Conservation (phyloP, 53 echinoderm and acorn worm species). For the Echinometra lucunter region DNA sequence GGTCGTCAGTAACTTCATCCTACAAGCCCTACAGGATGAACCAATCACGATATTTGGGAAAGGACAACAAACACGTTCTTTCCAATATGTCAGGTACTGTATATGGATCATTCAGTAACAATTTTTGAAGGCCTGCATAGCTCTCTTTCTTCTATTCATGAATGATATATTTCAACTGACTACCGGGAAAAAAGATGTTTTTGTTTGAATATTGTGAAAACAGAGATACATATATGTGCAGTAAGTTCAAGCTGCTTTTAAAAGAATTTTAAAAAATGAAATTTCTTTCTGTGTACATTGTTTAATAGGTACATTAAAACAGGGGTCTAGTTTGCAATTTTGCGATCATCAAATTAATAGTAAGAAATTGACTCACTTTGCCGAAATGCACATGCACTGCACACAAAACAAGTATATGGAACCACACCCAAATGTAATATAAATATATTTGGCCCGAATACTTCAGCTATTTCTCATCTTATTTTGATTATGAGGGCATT, state of each 20-base stretch:
- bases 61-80: slow-evolving; percentile 91
- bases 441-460: no score
- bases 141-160: neutral
- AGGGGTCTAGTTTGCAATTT: neutral
- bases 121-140: neutral
- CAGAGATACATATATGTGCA: no score
- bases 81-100: slow-evolving; percentile 98
- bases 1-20: slow-evolving; percentile 97
- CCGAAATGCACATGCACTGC: no score
- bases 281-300: neutral
- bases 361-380: no score
- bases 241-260: neutral
- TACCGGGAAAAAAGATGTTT: neutral
- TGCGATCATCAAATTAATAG: no score
- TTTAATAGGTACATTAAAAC: neutral
- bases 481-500: no score
- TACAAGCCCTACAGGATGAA: slow-evolving; percentile 88
- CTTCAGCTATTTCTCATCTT: no score
- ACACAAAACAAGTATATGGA: no score
- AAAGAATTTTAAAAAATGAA: neutral
- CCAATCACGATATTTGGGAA: slow-evolving; percentile 91
- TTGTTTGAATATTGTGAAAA: neutral
- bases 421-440: no score
- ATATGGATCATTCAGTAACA: neutral
- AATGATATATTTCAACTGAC: neutral